phyloP scores from a whole-genome alignment of 2,888 invertebrate genomes.

The Pediacus dermestoides region DNA sequence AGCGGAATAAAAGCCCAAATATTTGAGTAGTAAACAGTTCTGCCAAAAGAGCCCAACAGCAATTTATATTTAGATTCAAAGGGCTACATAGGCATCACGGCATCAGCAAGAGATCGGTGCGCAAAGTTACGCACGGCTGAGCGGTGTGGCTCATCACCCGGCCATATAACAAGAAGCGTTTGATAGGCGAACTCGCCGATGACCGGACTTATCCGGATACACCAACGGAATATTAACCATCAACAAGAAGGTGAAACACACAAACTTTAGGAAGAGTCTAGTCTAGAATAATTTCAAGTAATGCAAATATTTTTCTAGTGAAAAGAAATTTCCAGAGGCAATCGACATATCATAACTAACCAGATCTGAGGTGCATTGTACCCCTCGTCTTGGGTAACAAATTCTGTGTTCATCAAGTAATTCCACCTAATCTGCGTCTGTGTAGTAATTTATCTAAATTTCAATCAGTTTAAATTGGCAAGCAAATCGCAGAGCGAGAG shows the following conservation, averaged over 20 bases:
- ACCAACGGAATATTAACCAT: slow-evolving; percentile 2
- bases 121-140: slow-evolving; percentile 36
- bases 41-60: slow-evolving; percentile 28
- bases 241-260: too few relatives aligned
- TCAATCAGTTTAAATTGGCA: slow-evolving; percentile 36
- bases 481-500: slow-evolving; percentile 20
- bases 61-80: slow-evolving; percentile 41
- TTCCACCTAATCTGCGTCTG: slow-evolving; percentile 29
- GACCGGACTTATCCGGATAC: slow-evolving; percentile 30
- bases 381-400: too few relatives aligned
- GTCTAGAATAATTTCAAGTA: too few relatives aligned
- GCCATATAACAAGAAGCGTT: slow-evolving; percentile 41
- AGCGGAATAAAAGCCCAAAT: slow-evolving; percentile 46
- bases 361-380: too few relatives aligned
- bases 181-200: slow-evolving; percentile 37
- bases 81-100: too few relatives aligned
- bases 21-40: slow-evolving; percentile 43
- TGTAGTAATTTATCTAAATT: slow-evolving; percentile 36
- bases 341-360: too few relatives aligned
- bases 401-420: slow-evolving; percentile 24
- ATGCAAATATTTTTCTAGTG: too few relatives aligned
- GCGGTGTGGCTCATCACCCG: slow-evolving; percentile 34
- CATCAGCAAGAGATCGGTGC: slow-evolving; percentile 26
- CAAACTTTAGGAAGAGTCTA: too few relatives aligned
- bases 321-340: too few relatives aligned